Conservation (phyloP, 2,797 vertebrate genomes). For the Danionella dracula region DNA sequence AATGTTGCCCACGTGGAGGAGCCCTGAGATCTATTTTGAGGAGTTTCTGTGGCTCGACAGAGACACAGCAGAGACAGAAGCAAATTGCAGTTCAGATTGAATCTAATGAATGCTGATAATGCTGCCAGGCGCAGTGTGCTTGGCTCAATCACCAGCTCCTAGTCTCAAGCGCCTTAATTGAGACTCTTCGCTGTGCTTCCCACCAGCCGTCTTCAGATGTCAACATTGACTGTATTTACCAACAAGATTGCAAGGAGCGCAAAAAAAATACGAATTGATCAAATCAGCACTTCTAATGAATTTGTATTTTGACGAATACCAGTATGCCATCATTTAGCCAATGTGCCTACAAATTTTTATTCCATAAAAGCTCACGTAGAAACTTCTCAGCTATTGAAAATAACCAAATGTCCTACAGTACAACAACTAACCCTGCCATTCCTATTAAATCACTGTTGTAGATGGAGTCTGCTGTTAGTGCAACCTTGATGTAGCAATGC, state of each 20-base stretch:
- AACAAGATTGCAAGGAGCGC: not conserved
- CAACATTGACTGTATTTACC: conserved; percentile 13
- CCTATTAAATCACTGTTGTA: conserved; percentile 35
- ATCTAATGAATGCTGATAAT: no score
- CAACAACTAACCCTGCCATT: no score
- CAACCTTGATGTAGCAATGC: conserved; percentile 25
- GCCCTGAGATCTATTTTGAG: not conserved
- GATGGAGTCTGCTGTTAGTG: conserved; percentile 19
- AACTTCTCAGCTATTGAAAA: conserved; percentile 14
- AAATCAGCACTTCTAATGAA: not conserved
- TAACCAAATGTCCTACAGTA: no score
- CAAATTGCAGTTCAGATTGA: no score
- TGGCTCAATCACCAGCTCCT: conserved; percentile 33
- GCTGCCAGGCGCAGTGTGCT: conserved; percentile 7
- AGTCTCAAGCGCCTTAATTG: conserved; percentile 21
- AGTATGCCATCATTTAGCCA: conserved; percentile 35
- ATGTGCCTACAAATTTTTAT: conserved; percentile 30
- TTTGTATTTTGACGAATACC: conserved; percentile 24
- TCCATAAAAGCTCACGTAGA: no score
- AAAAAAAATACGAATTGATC: conserved; percentile 1
- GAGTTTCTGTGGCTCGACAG: no score
- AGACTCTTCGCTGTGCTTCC: conserved; percentile 29
- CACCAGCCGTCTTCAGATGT: not conserved
- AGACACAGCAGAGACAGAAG: no score
- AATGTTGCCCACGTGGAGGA: conserved; percentile 34